phyloP scores from a whole-genome alignment of 2,888 invertebrate genomes.

The Latrodectus elegans region DNA sequence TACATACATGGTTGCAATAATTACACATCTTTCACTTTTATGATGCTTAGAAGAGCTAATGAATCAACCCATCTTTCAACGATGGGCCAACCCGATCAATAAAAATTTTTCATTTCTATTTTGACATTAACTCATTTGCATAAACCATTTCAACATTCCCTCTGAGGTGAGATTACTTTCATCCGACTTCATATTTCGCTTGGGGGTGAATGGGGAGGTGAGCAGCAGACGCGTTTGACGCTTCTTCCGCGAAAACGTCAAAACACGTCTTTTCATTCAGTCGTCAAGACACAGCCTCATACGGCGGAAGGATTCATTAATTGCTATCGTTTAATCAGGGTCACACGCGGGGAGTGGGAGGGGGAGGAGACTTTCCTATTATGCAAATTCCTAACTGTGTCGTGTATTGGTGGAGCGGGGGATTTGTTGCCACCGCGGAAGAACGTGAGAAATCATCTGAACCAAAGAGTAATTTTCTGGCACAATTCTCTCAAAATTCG shows the following conservation, averaged over 20 bases:
- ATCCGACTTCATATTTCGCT: not conserved
- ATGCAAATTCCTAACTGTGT: slow-evolving; percentile 40
- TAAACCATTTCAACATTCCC: not conserved
- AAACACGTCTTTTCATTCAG: not conserved
- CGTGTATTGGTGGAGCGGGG: not conserved
- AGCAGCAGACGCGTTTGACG: not conserved
- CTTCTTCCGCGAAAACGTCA: not conserved
- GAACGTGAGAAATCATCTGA: slow-evolving; percentile 55
- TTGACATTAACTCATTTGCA: not conserved
- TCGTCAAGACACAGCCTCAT: slow-evolving; percentile 10
- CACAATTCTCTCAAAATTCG: slow-evolving; percentile 47
- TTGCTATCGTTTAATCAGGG: slow-evolving; percentile 59
- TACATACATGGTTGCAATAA: no score
- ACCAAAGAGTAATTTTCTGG: slow-evolving; percentile 45
- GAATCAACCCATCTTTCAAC: no score
- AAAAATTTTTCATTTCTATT: no score
- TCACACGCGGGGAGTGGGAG: not conserved
- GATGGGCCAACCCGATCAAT: no score
- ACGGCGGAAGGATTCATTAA: slow-evolving; percentile 50
- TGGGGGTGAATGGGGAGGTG: not conserved
- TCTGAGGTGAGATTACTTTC: not conserved
- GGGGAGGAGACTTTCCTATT: slow-evolving; percentile 22
- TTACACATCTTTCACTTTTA: no score
- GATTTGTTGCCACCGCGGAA: slow-evolving; percentile 21
- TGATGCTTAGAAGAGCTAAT: no score